Percentiles rank a stretch among this genome's conserved stretches.
These are phyloP conservation scores for Lordiphosa mommai DNA, from an alignment of 1,140 invertebrate species.

Conservation along the genomic window DNA sequence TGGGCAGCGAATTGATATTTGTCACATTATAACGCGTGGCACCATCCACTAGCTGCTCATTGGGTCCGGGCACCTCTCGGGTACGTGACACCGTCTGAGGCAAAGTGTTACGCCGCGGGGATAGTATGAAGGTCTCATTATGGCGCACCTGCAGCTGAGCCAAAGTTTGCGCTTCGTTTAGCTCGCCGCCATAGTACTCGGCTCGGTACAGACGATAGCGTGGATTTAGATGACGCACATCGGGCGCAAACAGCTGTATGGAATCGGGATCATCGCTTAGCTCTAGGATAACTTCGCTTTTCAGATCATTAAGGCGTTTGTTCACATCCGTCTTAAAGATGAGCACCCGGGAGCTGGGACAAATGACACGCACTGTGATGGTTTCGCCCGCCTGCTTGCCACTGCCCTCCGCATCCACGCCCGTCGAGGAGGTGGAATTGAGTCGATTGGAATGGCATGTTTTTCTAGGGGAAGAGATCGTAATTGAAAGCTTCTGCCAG, in stretches of 20 bases:
- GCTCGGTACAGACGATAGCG: conserved; percentile 68
- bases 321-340: conserved; percentile 64
- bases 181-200: conserved; percentile 60
- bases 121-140: conserved; percentile 66
- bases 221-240: conserved; percentile 61
- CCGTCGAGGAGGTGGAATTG: conserved; percentile 4
- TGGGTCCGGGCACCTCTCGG: conserved; percentile 58
- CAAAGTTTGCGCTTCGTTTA: conserved; percentile 59
- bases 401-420: conserved; percentile 9
- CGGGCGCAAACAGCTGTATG: conserved; percentile 68
- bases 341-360: conserved; percentile 68
- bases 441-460: conserved; percentile 26
- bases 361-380: conserved; percentile 67
- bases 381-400: conserved; percentile 17
- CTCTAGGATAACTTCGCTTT: conserved; percentile 72
- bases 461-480: conserved; percentile 26
- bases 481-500: background rate
- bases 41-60: conserved; percentile 56
- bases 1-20: conserved; percentile 37
- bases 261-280: conserved; percentile 66
- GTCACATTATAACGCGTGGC: conserved; percentile 53
- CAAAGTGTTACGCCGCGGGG: conserved; percentile 48
- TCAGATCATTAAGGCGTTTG: conserved; percentile 64
- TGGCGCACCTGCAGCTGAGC: conserved; percentile 55
- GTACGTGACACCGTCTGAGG: conserved; percentile 36